Base-by-base conservation (phyloP, 2,888 invertebrate genomes). In the Parelbella ahira region DNA sequence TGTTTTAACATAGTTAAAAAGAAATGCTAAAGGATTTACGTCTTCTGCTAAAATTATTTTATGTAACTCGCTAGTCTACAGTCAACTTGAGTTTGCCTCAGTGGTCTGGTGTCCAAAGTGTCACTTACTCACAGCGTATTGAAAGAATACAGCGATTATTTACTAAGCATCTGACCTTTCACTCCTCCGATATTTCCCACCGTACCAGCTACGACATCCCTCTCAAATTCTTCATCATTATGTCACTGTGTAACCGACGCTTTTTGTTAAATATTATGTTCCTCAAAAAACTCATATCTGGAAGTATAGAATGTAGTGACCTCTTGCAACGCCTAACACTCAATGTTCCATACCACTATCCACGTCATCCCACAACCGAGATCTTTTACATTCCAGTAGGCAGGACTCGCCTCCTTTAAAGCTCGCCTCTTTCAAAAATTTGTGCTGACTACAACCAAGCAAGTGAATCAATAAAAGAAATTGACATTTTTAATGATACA, bases 141-240 rank as follows among this genome's bases (percentile, higher is more conserved):
- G 48, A 48, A 29, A 28, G 27, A 11, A 48, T 48, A 9, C 45
- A 48, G 19, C 38, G 43, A 5, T 9, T 45, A 7, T 48, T 48
- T 20, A 48, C 45, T 2, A 37, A 44, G 10, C 10, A 44, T 15
- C 32, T 45, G 2, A 43, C 45, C 1, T 47, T 29, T 7, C n/a
- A 11, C 7, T 28, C 43, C 1, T 20, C 19, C 3, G 34, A 38
- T 4, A 29, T 47, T 8, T 32, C 34, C 0, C 44, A 44, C 10
- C 25, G 36, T 5, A 6, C 11, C 12, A 18, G 25, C 11, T 39
- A 44, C n/a, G 8, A 20, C 5, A 3, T 12, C 8, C 33, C 38
- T 15, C 19, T 47, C 4, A 11, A 24, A 15, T 13, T 18, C n/a
- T 47, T 37, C 27, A 30, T 24, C 4, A 42, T 45, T 32, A 25